phyloP scores from a whole-genome alignment of 1,140 invertebrate genomes.

The Hycleus cichorii region DNA sequence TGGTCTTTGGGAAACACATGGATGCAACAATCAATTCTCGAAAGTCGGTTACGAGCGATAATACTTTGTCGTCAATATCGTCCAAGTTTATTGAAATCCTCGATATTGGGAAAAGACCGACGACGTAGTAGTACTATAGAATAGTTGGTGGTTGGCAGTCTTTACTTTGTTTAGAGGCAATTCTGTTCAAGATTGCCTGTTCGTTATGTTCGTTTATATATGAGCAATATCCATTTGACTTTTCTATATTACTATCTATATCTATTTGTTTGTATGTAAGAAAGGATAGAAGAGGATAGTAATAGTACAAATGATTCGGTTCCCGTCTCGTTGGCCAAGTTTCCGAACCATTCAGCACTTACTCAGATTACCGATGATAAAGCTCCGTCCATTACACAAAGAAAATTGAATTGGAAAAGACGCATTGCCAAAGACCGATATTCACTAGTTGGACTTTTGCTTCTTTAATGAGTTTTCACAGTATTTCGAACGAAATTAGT shows the following conservation, averaged over 20 bases:
- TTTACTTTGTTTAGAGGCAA: slow-evolving; percentile 18
- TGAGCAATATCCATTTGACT: slow-evolving; percentile 18
- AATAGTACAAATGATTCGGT: neutral
- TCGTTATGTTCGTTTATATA: slow-evolving; percentile 15
- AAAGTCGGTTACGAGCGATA: no score
- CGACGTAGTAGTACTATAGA: neutral
- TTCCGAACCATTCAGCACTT: slow-evolving; percentile 25
- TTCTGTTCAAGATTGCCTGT: slow-evolving; percentile 13
- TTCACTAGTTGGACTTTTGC: no score
- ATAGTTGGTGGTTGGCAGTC: neutral
- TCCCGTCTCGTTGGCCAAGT: slow-evolving; percentile 9
- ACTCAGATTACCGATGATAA: slow-evolving; percentile 23
- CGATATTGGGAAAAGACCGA: neutral
- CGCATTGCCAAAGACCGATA: no score
- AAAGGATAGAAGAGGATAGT: neutral
- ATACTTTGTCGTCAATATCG: no score
- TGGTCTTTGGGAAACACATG: no score
- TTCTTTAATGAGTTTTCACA: no score
- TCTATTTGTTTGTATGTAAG: neutral
- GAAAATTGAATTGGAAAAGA: slow-evolving; percentile 19
- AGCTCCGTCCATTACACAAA: slow-evolving; percentile 17
- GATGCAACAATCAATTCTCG: no score
- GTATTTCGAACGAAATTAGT: no score
- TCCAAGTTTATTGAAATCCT: slow-evolving; percentile 15
- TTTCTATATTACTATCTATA: neutral